Percentiles rank a stretch among this genome's conserved stretches.
These are phyloP conservation scores for Cheilosia urbana DNA, from an alignment of 2,888 invertebrate genomes.

Conservation along the genomic window DNA sequence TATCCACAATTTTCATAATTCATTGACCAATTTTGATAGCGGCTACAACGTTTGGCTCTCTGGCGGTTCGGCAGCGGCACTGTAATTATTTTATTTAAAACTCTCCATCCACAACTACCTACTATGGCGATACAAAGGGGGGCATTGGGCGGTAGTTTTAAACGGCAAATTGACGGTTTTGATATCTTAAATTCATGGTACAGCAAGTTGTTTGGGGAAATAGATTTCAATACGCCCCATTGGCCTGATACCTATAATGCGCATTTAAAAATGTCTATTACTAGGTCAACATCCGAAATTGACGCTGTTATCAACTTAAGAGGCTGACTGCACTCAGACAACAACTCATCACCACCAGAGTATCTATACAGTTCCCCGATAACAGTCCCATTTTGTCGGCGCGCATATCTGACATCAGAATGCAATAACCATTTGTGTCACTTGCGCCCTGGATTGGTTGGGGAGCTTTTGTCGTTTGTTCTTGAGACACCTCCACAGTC, in stretches of 20 bases:
- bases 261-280: background rate
- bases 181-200: background rate
- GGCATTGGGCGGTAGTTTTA: background rate
- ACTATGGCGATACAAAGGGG: background rate
- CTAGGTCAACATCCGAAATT: conserved; percentile 16
- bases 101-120: background rate
- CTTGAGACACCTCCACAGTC: background rate
- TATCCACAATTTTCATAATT: conserved; percentile 72
- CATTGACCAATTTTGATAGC: conserved; percentile 61
- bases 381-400: conserved; percentile 32
- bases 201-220: conserved; percentile 6
- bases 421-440: conserved; percentile 73
- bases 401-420: conserved; percentile 71
- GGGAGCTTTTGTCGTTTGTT: background rate
- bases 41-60: conserved; percentile 7
- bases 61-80: background rate
- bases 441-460: conserved; percentile 47
- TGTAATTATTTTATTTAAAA: conserved; percentile 46
- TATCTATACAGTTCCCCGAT: conserved; percentile 31
- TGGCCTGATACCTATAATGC: background rate
- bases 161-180: conserved; percentile 33
- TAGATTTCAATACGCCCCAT: background rate
- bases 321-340: conserved; percentile 17
- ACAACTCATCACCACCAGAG: conserved; percentile 12
- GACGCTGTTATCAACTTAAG: conserved; percentile 18